phyloP scores from a whole-genome alignment of 2,113 vertebrate genomes.

The Arvicanthis niloticus region DNA sequence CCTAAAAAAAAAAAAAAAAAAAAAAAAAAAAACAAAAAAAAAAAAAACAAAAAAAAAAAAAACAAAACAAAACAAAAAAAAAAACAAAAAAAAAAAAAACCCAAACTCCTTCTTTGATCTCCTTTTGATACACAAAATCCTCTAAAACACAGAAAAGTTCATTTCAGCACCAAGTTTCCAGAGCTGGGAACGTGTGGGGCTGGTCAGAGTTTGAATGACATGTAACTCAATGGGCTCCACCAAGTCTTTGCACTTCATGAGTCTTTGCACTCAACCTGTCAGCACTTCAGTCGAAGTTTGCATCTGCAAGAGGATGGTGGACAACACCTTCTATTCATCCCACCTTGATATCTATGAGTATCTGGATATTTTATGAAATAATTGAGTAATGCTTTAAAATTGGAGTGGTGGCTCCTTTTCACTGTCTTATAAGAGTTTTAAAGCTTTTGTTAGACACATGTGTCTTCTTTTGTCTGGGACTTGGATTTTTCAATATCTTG shows the following conservation, averaged over 20 bases:
- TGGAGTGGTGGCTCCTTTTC: background rate
- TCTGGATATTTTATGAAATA: background rate
- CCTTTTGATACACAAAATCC: background rate
- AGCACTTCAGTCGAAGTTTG: constrained; percentile 54
- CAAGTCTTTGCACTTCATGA: background rate
- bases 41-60: no score
- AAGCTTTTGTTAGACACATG: background rate
- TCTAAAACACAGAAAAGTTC: background rate
- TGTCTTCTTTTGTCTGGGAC: background rate
- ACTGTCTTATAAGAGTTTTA: background rate
- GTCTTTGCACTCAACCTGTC: background rate
- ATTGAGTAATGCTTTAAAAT: constrained; percentile 1
- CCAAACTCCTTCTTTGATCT: background rate
- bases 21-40: no score
- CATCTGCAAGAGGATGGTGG: background rate
- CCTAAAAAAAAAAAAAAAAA: no score
- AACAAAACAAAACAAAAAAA: no score
- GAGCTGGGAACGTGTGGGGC: background rate
- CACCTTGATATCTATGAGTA: background rate
- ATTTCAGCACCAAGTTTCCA: background rate
- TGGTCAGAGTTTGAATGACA: background rate
- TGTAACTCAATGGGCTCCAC: background rate
- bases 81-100: background rate
- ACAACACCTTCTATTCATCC: background rate
- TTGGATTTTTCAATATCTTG: background rate